Percentiles rank a stretch among this genome's conserved stretches.
Conservation (phyloP, 2,888 invertebrate species). For the Tenthredo mesomela region DNA sequence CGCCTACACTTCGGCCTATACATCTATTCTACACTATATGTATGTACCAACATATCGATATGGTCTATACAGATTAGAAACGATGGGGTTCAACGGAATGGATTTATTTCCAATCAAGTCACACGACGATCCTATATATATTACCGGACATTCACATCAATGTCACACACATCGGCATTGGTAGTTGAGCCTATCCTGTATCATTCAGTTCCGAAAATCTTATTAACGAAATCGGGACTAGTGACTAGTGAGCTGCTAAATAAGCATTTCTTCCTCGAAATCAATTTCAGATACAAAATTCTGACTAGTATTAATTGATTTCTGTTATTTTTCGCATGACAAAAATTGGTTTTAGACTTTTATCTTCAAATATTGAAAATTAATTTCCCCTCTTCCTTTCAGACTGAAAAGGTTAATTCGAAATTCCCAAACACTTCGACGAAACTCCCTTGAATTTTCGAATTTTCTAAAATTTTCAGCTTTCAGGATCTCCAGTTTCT, state of each 20-base stretch:
- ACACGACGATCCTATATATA: neutral
- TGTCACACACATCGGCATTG: neutral
- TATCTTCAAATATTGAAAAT: neutral
- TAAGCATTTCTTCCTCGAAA: neutral
- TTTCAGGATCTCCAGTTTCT: neutral
- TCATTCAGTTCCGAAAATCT: conserved; percentile 19
- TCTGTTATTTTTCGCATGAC: neutral
- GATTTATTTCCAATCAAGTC: conserved; percentile 43
- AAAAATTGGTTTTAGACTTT: neutral
- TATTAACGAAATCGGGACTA: neutral
- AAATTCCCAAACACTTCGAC: neutral
- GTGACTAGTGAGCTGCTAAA: conserved; percentile 12
- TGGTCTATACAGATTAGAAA: conserved; percentile 16
- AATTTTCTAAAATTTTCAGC: neutral
- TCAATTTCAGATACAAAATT: neutral
- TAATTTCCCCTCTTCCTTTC: neutral
- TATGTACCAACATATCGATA: neutral
- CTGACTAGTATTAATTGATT: neutral
- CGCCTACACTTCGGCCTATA: conserved; percentile 1
- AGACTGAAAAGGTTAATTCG: neutral
- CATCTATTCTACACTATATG: neutral
- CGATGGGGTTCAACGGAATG: neutral
- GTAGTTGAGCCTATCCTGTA: neutral
- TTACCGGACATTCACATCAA: conserved; percentile 1
- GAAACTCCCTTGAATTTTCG: neutral